Evolutionary conservation across 2,888 invertebrate genomes (phyloP).

Genomic region (Protonemura montana): DNA sequence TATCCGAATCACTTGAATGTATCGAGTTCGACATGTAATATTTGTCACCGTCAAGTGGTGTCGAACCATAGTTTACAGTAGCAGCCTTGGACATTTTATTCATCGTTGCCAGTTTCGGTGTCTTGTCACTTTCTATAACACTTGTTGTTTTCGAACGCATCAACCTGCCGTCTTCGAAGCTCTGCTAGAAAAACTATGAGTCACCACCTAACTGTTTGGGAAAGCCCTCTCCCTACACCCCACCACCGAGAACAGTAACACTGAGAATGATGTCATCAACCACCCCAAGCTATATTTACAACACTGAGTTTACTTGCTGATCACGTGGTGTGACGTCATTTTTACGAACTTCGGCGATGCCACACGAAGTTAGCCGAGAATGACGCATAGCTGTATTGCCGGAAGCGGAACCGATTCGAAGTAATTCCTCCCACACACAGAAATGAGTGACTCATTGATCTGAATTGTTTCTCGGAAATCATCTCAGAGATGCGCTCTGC

Average conservation of each 20-base stretch:
- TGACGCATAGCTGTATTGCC: constrained; percentile 45
- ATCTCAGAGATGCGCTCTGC: not conserved
- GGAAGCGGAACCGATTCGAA: constrained; percentile 42
- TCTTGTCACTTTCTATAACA: constrained; percentile 4
- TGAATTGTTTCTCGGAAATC: not conserved
- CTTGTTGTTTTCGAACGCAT: constrained; percentile 13
- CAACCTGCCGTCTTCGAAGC: constrained; percentile 13
- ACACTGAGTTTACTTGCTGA: constrained; percentile 46
- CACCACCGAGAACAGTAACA: constrained; percentile 24
- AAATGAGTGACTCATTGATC: not conserved
- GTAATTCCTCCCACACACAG: not conserved
- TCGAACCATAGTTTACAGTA: constrained; percentile 1
- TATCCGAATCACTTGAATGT: constrained; percentile 36
- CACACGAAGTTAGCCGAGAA: constrained; percentile 43
- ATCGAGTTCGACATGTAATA: constrained; percentile 36
- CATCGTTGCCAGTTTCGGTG: constrained; percentile 20
- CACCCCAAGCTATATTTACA: constrained; percentile 43
- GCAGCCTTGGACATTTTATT: constrained; percentile 17
- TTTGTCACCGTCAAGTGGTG: not conserved
- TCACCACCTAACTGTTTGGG: constrained; percentile 43
- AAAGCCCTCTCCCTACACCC: constrained; percentile 41
- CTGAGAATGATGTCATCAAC: constrained; percentile 46
- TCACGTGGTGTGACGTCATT: constrained; percentile 48
- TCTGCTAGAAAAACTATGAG: constrained; percentile 36
- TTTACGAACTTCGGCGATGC: constrained; percentile 37